A percentile compares a stretch with the other conserved stretches of the same genome.
phyloP scores from a whole-genome alignment of 1,140 invertebrate species.

The Oscheius sp. region DNA sequence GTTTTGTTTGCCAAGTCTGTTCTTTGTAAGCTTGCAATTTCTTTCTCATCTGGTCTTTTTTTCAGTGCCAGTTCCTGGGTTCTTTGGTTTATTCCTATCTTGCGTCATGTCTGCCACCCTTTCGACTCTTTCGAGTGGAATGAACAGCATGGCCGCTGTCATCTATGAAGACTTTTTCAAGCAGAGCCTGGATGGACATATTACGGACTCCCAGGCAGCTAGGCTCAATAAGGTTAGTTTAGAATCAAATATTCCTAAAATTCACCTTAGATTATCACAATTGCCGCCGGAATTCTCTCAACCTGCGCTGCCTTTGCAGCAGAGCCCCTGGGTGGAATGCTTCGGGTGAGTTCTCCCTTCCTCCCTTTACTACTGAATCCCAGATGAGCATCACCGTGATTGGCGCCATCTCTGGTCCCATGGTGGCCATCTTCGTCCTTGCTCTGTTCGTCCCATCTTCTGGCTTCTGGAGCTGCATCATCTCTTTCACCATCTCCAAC shows the following conservation, averaged over 20 bases:
- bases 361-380: neutral
- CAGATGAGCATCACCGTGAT: conserved; percentile 39
- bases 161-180: conserved; percentile 45
- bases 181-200: conserved; percentile 32
- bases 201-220: conserved; percentile 32
- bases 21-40: conserved; percentile 28
- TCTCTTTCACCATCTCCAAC: conserved; percentile 38
- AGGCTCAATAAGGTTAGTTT: conserved; percentile 32
- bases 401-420: conserved; percentile 39
- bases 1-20: conserved; percentile 41
- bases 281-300: conserved; percentile 29
- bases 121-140: conserved; percentile 38
- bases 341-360: neutral
- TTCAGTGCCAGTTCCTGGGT: conserved; percentile 37
- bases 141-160: conserved; percentile 42
- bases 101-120: conserved; percentile 41
- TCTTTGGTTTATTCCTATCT: conserved; percentile 38
- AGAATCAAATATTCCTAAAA: neutral
- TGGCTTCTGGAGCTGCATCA: conserved; percentile 26
- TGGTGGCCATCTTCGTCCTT: conserved; percentile 39
- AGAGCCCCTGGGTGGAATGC: conserved; percentile 41
- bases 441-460: conserved; percentile 38
- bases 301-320: conserved; percentile 39
- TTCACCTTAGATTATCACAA: conserved; percentile 25
- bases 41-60: too few relatives aligned